Conservation (phyloP, 2,113 vertebrate species). For the Theropithecus gelada region DNA sequence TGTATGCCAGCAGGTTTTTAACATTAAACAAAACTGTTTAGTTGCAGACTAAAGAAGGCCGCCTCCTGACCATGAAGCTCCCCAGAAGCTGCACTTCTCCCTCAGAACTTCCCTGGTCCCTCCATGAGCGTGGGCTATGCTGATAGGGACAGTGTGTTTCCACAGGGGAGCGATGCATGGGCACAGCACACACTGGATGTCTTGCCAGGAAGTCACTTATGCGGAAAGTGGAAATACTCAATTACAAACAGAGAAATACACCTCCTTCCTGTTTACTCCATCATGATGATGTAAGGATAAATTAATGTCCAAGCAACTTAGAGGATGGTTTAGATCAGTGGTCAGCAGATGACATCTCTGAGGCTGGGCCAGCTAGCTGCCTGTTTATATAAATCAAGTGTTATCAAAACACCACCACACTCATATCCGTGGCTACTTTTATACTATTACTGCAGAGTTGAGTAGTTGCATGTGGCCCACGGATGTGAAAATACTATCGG, state of each 20-base stretch:
- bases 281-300: not conserved
- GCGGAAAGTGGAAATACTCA: not conserved
- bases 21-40: too few relatives aligned
- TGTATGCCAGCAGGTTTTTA: too few relatives aligned
- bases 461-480: not conserved
- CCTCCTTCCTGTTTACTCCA: not conserved
- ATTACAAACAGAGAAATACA: not conserved
- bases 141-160: rapidly evolving
- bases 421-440: not conserved
- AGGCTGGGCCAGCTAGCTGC: not conserved
- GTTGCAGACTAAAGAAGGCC: not conserved
- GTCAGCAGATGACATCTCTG: not conserved
- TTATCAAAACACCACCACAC: not conserved
- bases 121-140: not conserved
- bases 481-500: not conserved
- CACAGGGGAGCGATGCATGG: rapidly evolving
- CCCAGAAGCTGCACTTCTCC: not conserved
- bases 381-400: not conserved
- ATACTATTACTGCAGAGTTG: not conserved
- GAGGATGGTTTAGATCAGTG: not conserved
- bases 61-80: not conserved
- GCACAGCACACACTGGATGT: not conserved
- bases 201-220: not conserved
- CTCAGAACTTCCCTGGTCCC: not conserved
- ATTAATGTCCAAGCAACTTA: not conserved